These are phyloP conservation scores for Myotis planiceps DNA, from an alignment of 2,797 vertebrate species.

Conservation along the genomic window DNA sequence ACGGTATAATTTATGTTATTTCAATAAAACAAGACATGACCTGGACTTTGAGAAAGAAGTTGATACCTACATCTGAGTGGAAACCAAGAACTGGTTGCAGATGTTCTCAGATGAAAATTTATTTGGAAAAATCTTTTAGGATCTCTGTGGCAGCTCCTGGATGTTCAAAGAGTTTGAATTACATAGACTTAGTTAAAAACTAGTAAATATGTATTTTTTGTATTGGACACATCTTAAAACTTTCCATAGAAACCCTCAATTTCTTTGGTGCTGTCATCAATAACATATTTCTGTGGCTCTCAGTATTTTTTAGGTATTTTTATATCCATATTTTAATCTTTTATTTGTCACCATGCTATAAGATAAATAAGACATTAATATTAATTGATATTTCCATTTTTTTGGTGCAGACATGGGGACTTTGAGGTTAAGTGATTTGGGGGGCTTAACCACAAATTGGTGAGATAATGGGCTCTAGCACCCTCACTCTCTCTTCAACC, in stretches of 20 bases:
- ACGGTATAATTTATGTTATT: neutral
- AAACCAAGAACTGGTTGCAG: neutral
- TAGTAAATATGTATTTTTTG: neutral
- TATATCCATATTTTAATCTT: neutral
- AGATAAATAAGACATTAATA: neutral
- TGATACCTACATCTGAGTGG: neutral
- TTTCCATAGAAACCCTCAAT: neutral
- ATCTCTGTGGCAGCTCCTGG: neutral
- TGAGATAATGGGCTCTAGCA: neutral
- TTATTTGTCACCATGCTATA: neutral
- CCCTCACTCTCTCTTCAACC: neutral
- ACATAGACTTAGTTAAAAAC: constrained; percentile 10
- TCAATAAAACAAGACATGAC: neutral
- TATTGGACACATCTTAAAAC: neutral
- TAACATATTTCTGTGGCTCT: neutral
- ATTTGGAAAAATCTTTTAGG: neutral
- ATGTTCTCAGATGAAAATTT: constrained; percentile 41
- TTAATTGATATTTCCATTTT: neutral
- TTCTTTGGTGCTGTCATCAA: neutral
- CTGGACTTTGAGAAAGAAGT: constrained; percentile 39
- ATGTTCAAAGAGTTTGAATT: neutral
- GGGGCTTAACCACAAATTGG: neutral
- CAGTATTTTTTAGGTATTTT: constrained; percentile 23
- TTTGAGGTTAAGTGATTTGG: neutral
- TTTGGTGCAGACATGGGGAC: neutral